Base-by-base conservation (phyloP, 2,113 vertebrate genomes). In the Podarcis raffonei region DNA sequence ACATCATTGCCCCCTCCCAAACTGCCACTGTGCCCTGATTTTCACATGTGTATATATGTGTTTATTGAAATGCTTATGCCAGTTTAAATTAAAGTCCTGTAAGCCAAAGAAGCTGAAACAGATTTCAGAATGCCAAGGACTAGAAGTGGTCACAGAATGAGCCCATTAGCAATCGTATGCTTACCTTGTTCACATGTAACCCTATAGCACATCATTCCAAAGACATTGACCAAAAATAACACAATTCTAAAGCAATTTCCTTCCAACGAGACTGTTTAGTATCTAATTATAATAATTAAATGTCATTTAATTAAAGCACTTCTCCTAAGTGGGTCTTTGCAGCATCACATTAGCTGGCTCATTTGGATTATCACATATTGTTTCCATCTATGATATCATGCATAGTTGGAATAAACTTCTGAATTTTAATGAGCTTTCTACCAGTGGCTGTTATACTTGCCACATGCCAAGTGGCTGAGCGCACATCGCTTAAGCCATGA, bases 221-320 rank as follows among this genome's bases (percentile, higher is more conserved):
- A 74, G 85, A 27, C 71, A 35, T 16, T 85, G 62, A 68, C 59
- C 57, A 62, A 87, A 62, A 78, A 16, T 1, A 18, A 74, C 62
- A 77, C 15, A 91, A 89, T 79, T 81, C 59, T 77, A 85, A 0
- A 23, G 57, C 85, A 1, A 80, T 1, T 86, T 65, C 75, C 90
- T 84, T 57, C n/a, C 82, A 35, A 1, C 77, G 66, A 91, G 72
- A 88, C 86, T 92, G 16, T 86, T 92, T 89, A 12, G 42, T 88
- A 84, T 81, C 22, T 91, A 78, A 94, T 94, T 94, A 91, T 91
- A 91, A 93, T 92, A 94, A 94, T 93, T 89, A 95, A 93, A 81
- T 77, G 39, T 2, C 42, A 90, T 94, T 95, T 95, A 94, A 94
- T 95, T 90, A 84, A 82, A 84, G 89, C 75, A 68, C 25, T 91